These are phyloP conservation scores for Leptonema lineaticorne DNA, from an alignment of 1,140 invertebrate species.

Conservation along the genomic window DNA sequence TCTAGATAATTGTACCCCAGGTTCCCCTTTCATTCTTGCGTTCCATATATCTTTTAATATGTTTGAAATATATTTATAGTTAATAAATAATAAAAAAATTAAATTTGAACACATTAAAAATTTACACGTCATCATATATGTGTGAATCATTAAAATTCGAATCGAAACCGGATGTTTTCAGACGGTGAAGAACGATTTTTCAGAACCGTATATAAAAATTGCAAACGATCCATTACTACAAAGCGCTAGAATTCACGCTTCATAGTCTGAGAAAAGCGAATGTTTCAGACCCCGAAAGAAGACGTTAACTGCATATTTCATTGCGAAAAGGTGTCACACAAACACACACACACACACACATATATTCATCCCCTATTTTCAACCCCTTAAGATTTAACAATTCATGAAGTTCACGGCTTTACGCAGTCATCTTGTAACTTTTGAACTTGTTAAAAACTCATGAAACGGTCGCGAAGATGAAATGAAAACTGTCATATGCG, in stretches of 20 bases:
- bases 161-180: too few species aligned
- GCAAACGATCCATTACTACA: neutral
- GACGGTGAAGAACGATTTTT: too few species aligned
- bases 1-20: too few species aligned
- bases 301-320: constrained; percentile 35
- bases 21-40: too few species aligned
- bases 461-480: constrained; percentile 31
- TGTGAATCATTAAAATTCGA: too few species aligned
- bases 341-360: too few species aligned
- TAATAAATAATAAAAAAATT: neutral
- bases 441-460: constrained; percentile 37
- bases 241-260: neutral
- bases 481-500: constrained; percentile 19
- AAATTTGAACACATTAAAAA: neutral
- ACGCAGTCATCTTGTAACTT: constrained; percentile 36
- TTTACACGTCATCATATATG: neutral
- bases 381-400: constrained; percentile 20
- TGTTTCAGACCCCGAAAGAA: neutral
- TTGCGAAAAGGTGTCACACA: constrained; percentile 36
- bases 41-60: too few species aligned
- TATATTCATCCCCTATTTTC: neutral
- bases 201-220: neutral
- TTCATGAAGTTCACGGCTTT: constrained; percentile 36
- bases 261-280: neutral
- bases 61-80: too few species aligned